Conservation (phyloP, 1,140 invertebrate species). For the Drosophila lowei region DNA sequence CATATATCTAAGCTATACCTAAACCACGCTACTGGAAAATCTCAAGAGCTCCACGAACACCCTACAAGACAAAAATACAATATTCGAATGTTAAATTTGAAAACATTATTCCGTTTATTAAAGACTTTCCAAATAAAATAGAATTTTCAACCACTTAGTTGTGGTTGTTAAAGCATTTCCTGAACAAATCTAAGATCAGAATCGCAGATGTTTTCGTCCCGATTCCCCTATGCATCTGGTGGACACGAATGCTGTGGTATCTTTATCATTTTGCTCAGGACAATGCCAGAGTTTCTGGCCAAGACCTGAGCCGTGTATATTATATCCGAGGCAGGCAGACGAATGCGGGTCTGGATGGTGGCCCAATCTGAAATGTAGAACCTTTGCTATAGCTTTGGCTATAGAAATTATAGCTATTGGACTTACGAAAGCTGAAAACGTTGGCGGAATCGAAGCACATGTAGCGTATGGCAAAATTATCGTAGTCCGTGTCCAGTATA, state of each 20-base stretch:
- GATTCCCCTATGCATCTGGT: slow-evolving; percentile 1
- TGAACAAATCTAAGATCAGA: no score
- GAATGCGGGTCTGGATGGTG: slow-evolving; percentile 17
- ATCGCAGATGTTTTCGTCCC: no score
- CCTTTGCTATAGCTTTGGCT: background rate
- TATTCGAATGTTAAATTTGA: no score
- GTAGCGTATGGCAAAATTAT: slow-evolving; percentile 34
- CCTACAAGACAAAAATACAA: no score
- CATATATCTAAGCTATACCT: no score
- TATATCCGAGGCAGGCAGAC: background rate
- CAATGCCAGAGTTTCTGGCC: slow-evolving; percentile 6
- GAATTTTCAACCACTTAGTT: background rate
- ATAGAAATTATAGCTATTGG: background rate
- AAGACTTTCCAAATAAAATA: no score
- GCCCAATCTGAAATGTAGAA: slow-evolving; percentile 32
- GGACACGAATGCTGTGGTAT: slow-evolving; percentile 35
- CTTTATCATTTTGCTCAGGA: slow-evolving; percentile 1
- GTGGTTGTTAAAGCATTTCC: background rate
- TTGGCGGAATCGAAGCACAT: slow-evolving; percentile 25
- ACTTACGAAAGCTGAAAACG: slow-evolving; percentile 41
- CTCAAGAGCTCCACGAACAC: no score
- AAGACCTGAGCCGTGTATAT: background rate
- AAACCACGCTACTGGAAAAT: no score
- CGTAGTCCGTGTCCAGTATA: slow-evolving; percentile 55
- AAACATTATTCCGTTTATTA: no score